Evolutionary conservation across 1,140 invertebrate species (phyloP), one percentile per base, ranked within the genome.

Genomic region (Drosophila kikkawai): DNA sequence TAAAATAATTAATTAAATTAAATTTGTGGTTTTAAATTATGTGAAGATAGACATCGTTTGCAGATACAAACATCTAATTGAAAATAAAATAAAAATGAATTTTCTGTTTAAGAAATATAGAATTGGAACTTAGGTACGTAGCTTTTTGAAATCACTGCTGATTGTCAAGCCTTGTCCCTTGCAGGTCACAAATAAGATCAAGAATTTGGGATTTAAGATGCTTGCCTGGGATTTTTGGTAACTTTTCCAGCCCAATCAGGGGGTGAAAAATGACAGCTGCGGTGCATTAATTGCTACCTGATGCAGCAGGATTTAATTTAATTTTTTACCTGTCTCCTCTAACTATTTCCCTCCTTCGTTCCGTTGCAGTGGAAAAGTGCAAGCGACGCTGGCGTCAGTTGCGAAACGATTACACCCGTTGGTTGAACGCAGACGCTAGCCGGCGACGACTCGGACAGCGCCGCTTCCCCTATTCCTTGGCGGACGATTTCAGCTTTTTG

Each of bases 381-480:
- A 88, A 90, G 41, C 66, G 86, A 0, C 78, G 82, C 45, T 88
- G 86, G 85, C 85, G 85, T 37, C 63, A 75, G 47, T 59, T 85
- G 12, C 81, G 85, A n/a, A 74, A 64, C 37, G 86, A 90, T 26
- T 88, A 79, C 39, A 60, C 50, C 5, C 84, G 84, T 0, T 87
- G 60, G 57, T 29, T 60, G 13, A 65, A 60, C 22, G 17, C 41
- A 5, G 68, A 77, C 22, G 57, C 50, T 11, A 42, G 51, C 3
- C 83, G 79, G 0, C 63, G 65, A 0, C 61, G 69, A 5, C 71
- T 8, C 1, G 69, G 67, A 0, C 50, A 57, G 37, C 74, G 76
- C 32, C 66, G 78, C 3, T 5, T 51, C 2, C 8, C 29, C 1
- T 84, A 64, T 34, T 56, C 66, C 4, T 60, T 81, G 51, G 45